Conservation (phyloP, 2,888 invertebrate genomes). For the Rhyacophila evoluta region DNA sequence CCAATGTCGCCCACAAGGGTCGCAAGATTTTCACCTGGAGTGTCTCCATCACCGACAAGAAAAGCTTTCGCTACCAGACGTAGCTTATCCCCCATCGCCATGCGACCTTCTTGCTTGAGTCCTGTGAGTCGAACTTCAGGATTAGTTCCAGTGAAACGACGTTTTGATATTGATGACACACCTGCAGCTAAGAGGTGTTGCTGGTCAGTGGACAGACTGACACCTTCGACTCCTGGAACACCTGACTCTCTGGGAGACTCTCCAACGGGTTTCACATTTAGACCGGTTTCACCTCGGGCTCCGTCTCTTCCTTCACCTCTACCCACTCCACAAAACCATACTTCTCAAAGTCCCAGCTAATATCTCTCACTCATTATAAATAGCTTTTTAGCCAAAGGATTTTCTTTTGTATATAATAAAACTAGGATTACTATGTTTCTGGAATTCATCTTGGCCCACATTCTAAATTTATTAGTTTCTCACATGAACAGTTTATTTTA, state of each 20-base stretch:
- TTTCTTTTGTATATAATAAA: conserved; percentile 35
- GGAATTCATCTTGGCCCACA: background rate
- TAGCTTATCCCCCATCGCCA: conserved; percentile 89
- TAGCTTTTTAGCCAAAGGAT: conserved; percentile 52
- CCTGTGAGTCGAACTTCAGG: conserved; percentile 72
- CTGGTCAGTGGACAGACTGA: conserved; percentile 60
- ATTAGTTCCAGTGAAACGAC: conserved; percentile 71
- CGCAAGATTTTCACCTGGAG: conserved; percentile 70
- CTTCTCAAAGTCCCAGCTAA: conserved; percentile 66
- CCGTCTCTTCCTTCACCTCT: conserved; percentile 59
- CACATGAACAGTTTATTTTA: background rate
- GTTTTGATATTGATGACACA: conserved; percentile 73
- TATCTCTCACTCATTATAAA: conserved; percentile 51
- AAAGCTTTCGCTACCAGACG: conserved; percentile 84
- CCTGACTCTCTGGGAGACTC: conserved; percentile 64
- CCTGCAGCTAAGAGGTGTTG: conserved; percentile 65
- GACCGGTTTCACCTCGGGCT: conserved; percentile 66
- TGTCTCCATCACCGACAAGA: conserved; percentile 88
- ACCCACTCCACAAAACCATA: conserved; percentile 58
- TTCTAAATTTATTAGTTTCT: background rate
- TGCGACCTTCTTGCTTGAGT: conserved; percentile 81
- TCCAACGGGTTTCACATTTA: conserved; percentile 65
- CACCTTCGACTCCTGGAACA: conserved; percentile 65
- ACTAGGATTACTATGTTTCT: conserved; percentile 23
- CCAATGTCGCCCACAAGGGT: conserved; percentile 60